Evolutionary conservation across 2,888 invertebrate species (phyloP), one percentile per base, ranked within the genome.

Genomic region (Agrotis puta): DNA sequence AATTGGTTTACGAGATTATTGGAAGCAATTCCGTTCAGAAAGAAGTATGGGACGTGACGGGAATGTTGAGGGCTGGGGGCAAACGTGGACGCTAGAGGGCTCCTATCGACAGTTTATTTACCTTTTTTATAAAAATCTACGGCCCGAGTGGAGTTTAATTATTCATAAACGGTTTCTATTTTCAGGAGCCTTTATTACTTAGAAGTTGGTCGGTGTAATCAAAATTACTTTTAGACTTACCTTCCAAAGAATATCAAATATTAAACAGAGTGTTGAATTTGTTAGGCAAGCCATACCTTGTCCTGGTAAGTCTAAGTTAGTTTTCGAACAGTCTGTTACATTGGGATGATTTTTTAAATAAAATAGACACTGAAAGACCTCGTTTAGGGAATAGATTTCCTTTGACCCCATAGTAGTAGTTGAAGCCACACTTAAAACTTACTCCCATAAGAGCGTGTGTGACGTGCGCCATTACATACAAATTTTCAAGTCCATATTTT

Each of bases 11-110:
- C 84, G 82, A 83, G 88, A 91, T 93, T 94, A 93, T 93, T 93
- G 93, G 94, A 92, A 93, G 92, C 95, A 94, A 95, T 95, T 94
- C 94, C 92, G 93, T 92, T 93, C 93, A 92, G 93, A 95, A 95
- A 95, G 95, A 95, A 95, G 91, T 94, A 92, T 92, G 92, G 89
- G 81, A 94, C 95, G 95, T 96, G 95, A 92, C 88, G 85, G 58
- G 95, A 85, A 86, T 94, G 79, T 85, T 73, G 85, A 90, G 80
- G 85, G 82, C 76, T 80, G 88, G 90, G 87, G 90, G 87, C 88
- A 88, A 88, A 90, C 88, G 87, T 85, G 84, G 85, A 86, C 84
- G 85, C 79, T 76, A 84, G 85, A 85, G 84, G 79, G 85, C 58
- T 81, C 83, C 87, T 87, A 90, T 89, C 88, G 90, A 88, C 89